A percentile compares a stretch with the other conserved stretches of the same genome.
phyloP scores from a whole-genome alignment of 2,888 invertebrate species.

The Eupithecia insigniata region DNA sequence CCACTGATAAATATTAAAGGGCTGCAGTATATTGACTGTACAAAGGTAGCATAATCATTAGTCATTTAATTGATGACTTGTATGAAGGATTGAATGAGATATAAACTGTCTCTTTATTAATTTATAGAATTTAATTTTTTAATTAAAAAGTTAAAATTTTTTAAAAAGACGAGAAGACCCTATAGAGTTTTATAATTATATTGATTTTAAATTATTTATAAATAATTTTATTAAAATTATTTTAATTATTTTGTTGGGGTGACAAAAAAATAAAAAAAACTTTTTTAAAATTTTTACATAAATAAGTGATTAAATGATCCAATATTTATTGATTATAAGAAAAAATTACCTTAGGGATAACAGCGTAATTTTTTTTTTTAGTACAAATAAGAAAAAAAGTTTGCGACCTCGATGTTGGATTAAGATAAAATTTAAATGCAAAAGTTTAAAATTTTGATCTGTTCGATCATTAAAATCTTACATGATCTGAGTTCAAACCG shows the following conservation, averaged over 20 bases:
- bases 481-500: constrained; percentile 96
- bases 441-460: constrained; percentile 88
- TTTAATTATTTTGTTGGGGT: constrained; percentile 86
- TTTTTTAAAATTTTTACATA: constrained; percentile 67
- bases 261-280: constrained; percentile 85
- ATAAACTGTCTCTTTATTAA: constrained; percentile 82
- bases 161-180: constrained; percentile 91
- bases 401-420: constrained; percentile 96
- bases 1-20: constrained; percentile 89
- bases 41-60: constrained; percentile 91
- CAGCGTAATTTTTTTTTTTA: constrained; percentile 91
- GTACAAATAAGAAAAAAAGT: constrained; percentile 89
- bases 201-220: constrained; percentile 64
- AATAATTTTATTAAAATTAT: constrained; percentile 58
- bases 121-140: constrained; percentile 76
- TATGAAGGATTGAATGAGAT: constrained; percentile 90
- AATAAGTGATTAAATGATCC: constrained; percentile 82
- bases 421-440: constrained; percentile 88
- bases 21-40: constrained; percentile 91
- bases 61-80: constrained; percentile 91
- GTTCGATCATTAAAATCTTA: constrained; percentile 93
- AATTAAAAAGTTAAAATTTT: constrained; percentile 86
- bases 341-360: constrained; percentile 93
- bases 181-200: constrained; percentile 87
- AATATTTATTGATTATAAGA: constrained; percentile 85